Conservation (phyloP, 2,888 invertebrate species). For the Phasia obesa region DNA sequence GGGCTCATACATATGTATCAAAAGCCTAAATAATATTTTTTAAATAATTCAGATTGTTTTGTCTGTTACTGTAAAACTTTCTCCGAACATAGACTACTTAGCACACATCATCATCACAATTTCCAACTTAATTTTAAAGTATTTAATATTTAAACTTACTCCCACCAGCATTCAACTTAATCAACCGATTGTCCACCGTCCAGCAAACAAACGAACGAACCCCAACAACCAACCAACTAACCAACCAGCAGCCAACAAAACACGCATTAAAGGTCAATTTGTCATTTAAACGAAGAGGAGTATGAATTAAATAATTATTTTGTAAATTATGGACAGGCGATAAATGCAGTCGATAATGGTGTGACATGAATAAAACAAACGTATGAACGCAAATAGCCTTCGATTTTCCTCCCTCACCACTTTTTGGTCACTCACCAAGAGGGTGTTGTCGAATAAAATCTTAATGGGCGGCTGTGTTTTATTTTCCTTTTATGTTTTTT, state of each 20-base stretch:
- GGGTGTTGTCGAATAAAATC: slow-evolving; percentile 1
- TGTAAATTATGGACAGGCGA: slow-evolving; percentile 53
- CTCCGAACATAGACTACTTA: neutral
- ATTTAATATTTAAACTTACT: slow-evolving; percentile 4
- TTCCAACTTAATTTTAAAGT: slow-evolving; percentile 16
- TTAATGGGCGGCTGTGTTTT: slow-evolving; percentile 18
- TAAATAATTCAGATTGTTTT: neutral
- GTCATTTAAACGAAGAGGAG: slow-evolving; percentile 43
- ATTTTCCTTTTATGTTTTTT: neutral
- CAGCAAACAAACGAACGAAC: neutral
- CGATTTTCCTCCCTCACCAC: neutral
- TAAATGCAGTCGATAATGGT: slow-evolving; percentile 24
- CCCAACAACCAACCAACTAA: neutral
- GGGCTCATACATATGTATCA: too few species aligned
- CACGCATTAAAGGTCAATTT: slow-evolving; percentile 69
- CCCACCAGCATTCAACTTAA: neutral
- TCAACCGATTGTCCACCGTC: slow-evolving; percentile 1
- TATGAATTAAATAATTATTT: slow-evolving; percentile 27
- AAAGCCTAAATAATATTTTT: too few species aligned
- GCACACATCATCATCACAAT: neutral
- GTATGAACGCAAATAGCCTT: slow-evolving; percentile 16
- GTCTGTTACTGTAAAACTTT: neutral
- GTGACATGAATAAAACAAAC: slow-evolving; percentile 4
- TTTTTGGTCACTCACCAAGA: neutral
- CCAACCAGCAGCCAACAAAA: slow-evolving; percentile 30